Conservation (phyloP, 37 sponge, comb jelly and placozoan genomes). For the Beroe ovata region DNA sequence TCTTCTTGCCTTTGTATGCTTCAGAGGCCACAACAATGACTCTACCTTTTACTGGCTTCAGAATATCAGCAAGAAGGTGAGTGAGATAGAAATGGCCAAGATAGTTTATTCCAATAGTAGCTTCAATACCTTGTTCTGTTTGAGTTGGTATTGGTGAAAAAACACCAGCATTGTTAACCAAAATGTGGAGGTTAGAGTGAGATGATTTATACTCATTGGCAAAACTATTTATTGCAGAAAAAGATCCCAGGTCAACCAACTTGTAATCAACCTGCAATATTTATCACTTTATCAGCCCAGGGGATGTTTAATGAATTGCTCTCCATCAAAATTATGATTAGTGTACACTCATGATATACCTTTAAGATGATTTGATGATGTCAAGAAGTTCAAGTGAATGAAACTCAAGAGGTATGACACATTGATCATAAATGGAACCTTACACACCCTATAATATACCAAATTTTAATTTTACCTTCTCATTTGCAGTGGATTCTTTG, state of each 20-base stretch:
- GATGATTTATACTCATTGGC: not conserved
- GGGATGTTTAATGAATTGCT: too few relatives aligned
- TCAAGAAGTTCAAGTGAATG: too few relatives aligned
- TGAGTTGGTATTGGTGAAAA: not conserved
- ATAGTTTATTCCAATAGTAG: slow-evolving; percentile 40
- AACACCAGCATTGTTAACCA: slow-evolving; percentile 49
- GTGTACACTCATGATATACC: too few relatives aligned
- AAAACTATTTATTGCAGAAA: slow-evolving; percentile 6
- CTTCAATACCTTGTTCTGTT: slow-evolving; percentile 51
- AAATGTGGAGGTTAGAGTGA: not conserved
- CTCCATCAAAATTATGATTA: too few relatives aligned
- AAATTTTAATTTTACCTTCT: slow-evolving; percentile 18
- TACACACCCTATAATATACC: too few relatives aligned
- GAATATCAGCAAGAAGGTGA: not conserved
- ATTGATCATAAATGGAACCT: too few relatives aligned
- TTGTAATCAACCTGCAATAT: slow-evolving; percentile 30
- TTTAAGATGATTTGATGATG: too few relatives aligned
- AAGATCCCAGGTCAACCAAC: slow-evolving; percentile 5
- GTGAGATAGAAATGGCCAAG: slow-evolving; percentile 33
- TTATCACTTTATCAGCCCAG: too few relatives aligned
- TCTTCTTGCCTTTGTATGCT: not conserved
- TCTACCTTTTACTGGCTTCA: not conserved
- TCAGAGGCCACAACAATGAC: slow-evolving; percentile 3
- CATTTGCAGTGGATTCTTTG: not conserved
- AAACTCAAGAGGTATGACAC: too few relatives aligned